A percentile compares a stretch with the other conserved stretches of the same genome.
Conservation (phyloP, 1,140 invertebrate genomes). For the Zaprionus africanus region DNA sequence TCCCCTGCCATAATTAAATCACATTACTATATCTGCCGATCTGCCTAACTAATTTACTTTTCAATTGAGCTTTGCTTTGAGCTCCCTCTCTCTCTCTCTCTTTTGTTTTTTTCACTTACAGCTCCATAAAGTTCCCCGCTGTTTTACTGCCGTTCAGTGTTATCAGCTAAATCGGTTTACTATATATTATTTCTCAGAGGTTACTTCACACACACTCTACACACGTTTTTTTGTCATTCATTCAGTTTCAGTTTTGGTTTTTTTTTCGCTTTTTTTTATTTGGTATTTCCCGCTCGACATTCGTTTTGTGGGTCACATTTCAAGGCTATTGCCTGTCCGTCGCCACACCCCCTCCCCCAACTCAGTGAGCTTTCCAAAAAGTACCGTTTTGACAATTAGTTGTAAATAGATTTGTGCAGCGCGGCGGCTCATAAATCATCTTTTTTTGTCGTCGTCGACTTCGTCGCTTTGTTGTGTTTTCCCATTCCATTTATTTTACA, state of each 20-base stretch:
- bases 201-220: not conserved
- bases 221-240: constrained; percentile 6
- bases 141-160: not conserved
- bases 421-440: constrained; percentile 45
- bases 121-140: no score
- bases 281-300: not conserved
- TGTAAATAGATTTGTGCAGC: constrained; percentile 58
- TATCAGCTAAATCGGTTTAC: not conserved
- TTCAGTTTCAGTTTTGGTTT: not conserved
- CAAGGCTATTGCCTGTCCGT: constrained; percentile 27
- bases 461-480: constrained; percentile 38
- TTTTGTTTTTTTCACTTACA: no score
- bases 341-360: not conserved
- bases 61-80: not conserved
- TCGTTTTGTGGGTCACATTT: constrained; percentile 23
- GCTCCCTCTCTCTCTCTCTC: no score
- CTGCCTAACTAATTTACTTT: not conserved
- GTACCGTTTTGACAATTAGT: constrained; percentile 62
- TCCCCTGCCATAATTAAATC: not conserved
- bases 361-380: constrained; percentile 21
- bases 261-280: not conserved
- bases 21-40: not conserved
- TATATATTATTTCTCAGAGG: not conserved
- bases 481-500: constrained; percentile 72
- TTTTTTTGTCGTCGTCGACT: constrained; percentile 16